Evolutionary conservation across 1,140 invertebrate species (phyloP).

Genomic region (Brachionus angularis): DNA sequence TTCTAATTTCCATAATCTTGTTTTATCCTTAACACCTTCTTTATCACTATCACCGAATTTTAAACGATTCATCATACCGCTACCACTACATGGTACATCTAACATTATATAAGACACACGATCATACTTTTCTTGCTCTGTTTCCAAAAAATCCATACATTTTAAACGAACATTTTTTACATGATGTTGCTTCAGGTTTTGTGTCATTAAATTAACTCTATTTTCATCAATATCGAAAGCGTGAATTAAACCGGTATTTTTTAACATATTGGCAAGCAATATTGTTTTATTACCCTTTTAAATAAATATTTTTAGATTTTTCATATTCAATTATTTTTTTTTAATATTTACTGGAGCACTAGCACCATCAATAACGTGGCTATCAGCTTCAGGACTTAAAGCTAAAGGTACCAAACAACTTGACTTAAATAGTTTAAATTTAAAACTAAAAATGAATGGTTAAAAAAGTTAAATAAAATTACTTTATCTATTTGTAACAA

Average conservation of each 20-base stretch:
- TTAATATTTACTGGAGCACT: slow-evolving; percentile 29
- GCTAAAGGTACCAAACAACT: slow-evolving; percentile 37
- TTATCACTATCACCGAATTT: slow-evolving; percentile 14
- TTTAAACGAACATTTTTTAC: slow-evolving; percentile 63
- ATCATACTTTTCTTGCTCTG: slow-evolving; percentile 63
- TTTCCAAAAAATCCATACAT: slow-evolving; percentile 69
- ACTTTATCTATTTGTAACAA: slow-evolving; percentile 40
- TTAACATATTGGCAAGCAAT: slow-evolving; percentile 20
- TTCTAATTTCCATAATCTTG: slow-evolving; percentile 61
- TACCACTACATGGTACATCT: slow-evolving; percentile 91
- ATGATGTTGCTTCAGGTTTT: slow-evolving; percentile 61
- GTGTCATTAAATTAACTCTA: slow-evolving; percentile 65
- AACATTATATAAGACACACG: slow-evolving; percentile 82
- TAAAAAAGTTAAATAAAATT: no score
- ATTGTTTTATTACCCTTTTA: slow-evolving; percentile 44
- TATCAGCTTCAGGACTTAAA: slow-evolving; percentile 6
- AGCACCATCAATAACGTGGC: slow-evolving; percentile 37
- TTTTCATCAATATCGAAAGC: slow-evolving; percentile 72
- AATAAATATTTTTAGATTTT: background rate
- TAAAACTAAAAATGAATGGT: no score
- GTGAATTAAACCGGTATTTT: slow-evolving; percentile 63
- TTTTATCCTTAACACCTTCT: slow-evolving; percentile 34
- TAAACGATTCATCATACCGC: slow-evolving; percentile 64
- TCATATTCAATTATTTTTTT: background rate
- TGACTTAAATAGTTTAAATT: no score